Evolutionary conservation across 2,888 invertebrate species (phyloP), one percentile per base, ranked within the genome.

Genomic region (Polydrusus cervinus): DNA sequence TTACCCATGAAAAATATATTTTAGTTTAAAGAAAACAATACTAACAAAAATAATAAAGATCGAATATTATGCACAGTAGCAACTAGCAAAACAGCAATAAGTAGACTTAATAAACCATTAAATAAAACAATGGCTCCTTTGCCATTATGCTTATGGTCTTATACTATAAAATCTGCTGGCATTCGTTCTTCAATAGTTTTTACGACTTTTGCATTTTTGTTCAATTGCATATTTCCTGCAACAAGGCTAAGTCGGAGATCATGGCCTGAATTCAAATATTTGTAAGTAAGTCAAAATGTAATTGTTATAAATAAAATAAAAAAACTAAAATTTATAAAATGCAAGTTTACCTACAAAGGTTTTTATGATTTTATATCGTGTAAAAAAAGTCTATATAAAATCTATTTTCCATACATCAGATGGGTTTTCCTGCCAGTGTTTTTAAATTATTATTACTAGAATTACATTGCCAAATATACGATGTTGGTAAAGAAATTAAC

Each of bases 61-160:
- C 16, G 16, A 55, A 67, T 18, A 20, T 51, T 40, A 67, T 67
- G 67, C 67, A 66, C 11, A 66, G 66, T 53, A 40, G 66, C 66
- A 66, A 10, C 18, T 53, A 30, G 34, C 66, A 53, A 55, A 53
- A 38, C 53, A 38, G 67, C 67, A 67, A 67, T 40, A 67, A 67
- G 18, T 55, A 25, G 20, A 67, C 67, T 55, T 67, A 67, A 67
- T 67, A 67, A 67, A 55, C 25, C 67, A 67, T 67, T 67, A 67
- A 67, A 68, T 43, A 1, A 47, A 68, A 68, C 68, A 68, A 68
- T 68, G 68, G 57, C 30, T 68, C 68, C 68, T 60, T 68, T 45
- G 57, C 57, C 9, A 68, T 43, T 68, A 66, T 18, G 38, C 38
- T 38, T 47, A 68, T 68, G 60, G 57, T 57, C 45, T 57, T 68